phyloP scores from a whole-genome alignment of 2,888 invertebrate genomes.

The Tuta absoluta region DNA sequence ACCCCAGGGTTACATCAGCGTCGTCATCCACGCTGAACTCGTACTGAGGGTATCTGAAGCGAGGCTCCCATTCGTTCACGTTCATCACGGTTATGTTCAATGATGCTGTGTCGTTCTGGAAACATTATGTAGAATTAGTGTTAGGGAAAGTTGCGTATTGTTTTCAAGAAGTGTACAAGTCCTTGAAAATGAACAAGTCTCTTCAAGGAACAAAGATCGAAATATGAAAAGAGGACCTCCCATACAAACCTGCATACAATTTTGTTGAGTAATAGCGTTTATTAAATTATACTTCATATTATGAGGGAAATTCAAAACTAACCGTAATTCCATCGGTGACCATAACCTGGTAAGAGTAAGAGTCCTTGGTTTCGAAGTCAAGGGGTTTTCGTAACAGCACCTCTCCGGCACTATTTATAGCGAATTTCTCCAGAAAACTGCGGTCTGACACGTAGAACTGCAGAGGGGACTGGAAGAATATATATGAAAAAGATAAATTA shows the following conservation, averaged over 20 bases:
- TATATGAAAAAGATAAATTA: too few relatives aligned
- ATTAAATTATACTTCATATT: background rate
- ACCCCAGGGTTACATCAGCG: constrained; percentile 48
- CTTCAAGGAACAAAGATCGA: too few relatives aligned
- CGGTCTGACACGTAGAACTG: constrained; percentile 89
- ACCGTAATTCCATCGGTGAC: constrained; percentile 90
- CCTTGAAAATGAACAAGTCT: too few relatives aligned
- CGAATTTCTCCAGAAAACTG: constrained; percentile 87
- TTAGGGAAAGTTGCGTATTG: too few relatives aligned
- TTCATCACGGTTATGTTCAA: constrained; percentile 91
- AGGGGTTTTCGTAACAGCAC: constrained; percentile 86
- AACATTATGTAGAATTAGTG: constrained; percentile 34
- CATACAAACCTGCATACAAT: too few relatives aligned
- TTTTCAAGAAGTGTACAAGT: too few relatives aligned
- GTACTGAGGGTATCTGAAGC: constrained; percentile 93
- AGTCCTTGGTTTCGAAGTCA: constrained; percentile 88
- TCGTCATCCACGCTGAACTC: constrained; percentile 84
- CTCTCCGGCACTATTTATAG: constrained; percentile 89
- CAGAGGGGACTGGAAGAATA: constrained; percentile 80
- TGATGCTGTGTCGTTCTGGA: constrained; percentile 91
- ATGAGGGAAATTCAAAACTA: constrained; percentile 51
- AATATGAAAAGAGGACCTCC: too few relatives aligned
- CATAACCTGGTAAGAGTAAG: constrained; percentile 89
- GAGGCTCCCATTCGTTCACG: constrained; percentile 96
- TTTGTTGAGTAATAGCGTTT: too few relatives aligned